A percentile compares a stretch with the other conserved stretches of the same genome.
Evolutionary conservation across 2,888 invertebrate species (phyloP).

Genomic region (Onchidella celtica): DNA sequence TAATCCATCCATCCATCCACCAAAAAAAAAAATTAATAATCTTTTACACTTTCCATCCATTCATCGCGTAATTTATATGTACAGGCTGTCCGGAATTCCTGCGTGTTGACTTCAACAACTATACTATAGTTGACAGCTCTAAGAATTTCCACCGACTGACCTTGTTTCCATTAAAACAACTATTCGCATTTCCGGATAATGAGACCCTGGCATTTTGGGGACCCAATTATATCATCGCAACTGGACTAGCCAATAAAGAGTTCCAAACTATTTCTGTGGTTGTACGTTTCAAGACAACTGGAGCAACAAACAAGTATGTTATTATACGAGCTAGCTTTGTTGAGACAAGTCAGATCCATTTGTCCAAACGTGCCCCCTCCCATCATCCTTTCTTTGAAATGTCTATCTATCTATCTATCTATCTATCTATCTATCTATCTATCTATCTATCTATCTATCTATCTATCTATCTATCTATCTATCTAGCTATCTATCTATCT

Average conservation of each 20-base stretch:
- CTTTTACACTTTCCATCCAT: background rate
- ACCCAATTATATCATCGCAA: conserved; percentile 14
- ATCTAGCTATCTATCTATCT: too few species aligned
- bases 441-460: too few species aligned
- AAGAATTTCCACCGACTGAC: background rate
- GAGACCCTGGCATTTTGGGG: conserved; percentile 5
- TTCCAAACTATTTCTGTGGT: conserved; percentile 2
- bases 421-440: too few species aligned
- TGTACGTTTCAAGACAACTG: background rate
- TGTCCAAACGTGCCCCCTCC: too few species aligned
- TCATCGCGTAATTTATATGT: background rate
- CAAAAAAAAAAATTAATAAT: too few species aligned
- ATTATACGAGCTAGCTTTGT: background rate
- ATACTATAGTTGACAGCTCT: conserved; percentile 1
- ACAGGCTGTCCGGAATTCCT: background rate
- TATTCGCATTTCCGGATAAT: background rate
- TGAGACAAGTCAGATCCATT: too few species aligned
- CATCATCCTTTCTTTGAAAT: too few species aligned
- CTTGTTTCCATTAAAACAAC: background rate
- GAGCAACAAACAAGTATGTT: conserved; percentile 2
- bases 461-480: too few species aligned
- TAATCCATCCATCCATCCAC: background rate
- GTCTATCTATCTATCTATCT: too few species aligned
- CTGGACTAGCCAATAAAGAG: conserved; percentile 19
- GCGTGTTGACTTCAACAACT: background rate